Conservation (phyloP, 2,113 vertebrate genomes). For the Empidonax traillii region DNA sequence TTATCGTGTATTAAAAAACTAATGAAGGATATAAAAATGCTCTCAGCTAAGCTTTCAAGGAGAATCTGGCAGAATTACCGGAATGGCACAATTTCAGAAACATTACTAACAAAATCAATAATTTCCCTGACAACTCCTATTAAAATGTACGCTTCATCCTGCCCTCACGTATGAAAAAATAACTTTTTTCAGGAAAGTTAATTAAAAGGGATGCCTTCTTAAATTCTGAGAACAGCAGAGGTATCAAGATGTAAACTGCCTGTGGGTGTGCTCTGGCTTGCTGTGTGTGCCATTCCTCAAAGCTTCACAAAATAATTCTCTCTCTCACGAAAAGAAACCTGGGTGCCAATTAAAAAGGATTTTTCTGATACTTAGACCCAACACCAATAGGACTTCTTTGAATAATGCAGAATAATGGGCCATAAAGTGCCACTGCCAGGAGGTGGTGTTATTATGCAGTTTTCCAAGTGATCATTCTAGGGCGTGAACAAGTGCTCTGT, state of each 20-base stretch:
- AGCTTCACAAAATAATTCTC: neutral
- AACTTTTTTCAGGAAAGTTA: conserved; percentile 39
- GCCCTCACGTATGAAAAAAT: neutral
- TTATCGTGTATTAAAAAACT: conserved; percentile 23
- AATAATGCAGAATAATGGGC: rapidly evolving
- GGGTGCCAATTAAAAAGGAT: neutral
- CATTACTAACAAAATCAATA: conserved; percentile 66
- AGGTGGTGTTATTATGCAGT: neutral
- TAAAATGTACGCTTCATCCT: conserved; percentile 48
- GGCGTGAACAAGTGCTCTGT: neutral
- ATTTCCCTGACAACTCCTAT: conserved; percentile 42
- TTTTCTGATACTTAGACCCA: neutral
- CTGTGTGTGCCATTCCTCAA: neutral
- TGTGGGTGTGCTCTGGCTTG: neutral
- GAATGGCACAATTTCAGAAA: conserved; percentile 63
- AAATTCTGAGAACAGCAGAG: conserved; percentile 19
- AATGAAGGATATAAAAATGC: conserved; percentile 31
- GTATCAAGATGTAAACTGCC: neutral
- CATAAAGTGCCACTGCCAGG: neutral
- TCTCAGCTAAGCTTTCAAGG: conserved; percentile 12
- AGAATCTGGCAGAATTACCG: conserved; percentile 48
- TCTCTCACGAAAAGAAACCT: neutral
- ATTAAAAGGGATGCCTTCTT: conserved; percentile 45
- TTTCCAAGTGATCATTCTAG: neutral
- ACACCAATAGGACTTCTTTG: neutral